These are phyloP conservation scores for Anastatus disparis DNA, from an alignment of 1,140 invertebrate species.

Conservation along the genomic window DNA sequence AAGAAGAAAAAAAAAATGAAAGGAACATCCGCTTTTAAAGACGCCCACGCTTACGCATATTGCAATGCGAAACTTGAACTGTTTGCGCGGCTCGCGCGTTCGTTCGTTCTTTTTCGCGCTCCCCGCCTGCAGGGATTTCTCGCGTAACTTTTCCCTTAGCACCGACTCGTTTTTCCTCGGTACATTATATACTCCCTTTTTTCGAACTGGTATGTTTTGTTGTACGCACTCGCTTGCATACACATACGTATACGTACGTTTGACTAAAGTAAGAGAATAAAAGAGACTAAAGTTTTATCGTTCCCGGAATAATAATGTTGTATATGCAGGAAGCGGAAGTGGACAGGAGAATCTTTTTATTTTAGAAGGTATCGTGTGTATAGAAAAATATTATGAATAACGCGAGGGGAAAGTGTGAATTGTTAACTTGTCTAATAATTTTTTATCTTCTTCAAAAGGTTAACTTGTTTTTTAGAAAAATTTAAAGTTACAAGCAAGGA, in stretches of 20 bases:
- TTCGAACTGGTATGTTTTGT: too few relatives aligned
- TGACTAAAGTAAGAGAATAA: background rate
- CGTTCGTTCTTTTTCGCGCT: too few relatives aligned
- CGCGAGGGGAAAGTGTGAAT: too few relatives aligned
- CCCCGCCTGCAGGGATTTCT: too few relatives aligned
- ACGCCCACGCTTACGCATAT: conserved; percentile 42
- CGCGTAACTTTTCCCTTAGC: conserved; percentile 31
- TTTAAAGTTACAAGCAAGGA: too few relatives aligned
- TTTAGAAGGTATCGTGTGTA: background rate
- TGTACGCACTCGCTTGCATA: too few relatives aligned
- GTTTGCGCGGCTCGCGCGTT: conserved; percentile 17
- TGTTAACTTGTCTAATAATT: too few relatives aligned
- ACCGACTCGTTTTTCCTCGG: conserved; percentile 1
- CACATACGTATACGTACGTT: background rate
- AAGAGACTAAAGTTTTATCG: background rate
- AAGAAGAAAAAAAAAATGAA: conserved; percentile 3
- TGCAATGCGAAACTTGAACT: conserved; percentile 28
- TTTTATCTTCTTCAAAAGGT: too few relatives aligned
- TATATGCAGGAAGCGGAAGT: background rate
- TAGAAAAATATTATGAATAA: too few relatives aligned
- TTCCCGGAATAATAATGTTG: background rate
- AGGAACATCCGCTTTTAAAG: conserved; percentile 33
- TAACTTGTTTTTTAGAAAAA: too few relatives aligned
- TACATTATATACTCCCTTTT: conserved; percentile 1
- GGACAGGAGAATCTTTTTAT: background rate